Conservation (phyloP, 2,113 vertebrate species). For the Todiramphus chloris region DNA sequence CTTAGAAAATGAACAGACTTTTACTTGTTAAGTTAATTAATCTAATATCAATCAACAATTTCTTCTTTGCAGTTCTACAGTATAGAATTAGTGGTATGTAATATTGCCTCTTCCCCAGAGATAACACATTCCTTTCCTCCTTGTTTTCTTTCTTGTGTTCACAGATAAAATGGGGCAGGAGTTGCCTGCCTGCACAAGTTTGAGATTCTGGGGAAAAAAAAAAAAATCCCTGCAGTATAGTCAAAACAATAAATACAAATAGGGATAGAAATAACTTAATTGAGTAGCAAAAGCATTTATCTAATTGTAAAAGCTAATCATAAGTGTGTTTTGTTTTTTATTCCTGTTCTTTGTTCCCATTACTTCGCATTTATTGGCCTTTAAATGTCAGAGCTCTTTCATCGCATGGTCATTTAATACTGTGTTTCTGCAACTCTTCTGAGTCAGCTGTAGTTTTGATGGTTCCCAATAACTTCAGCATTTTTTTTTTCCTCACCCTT, state of each 20-base stretch:
- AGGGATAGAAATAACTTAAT: neutral
- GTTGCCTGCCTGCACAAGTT: neutral
- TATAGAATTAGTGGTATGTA: neutral
- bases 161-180: neutral
- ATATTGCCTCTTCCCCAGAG: neutral
- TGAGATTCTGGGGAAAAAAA: neutral
- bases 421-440: neutral
- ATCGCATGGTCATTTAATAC: neutral
- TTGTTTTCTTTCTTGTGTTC: neutral
- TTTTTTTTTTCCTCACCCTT: neutral
- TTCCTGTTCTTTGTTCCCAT: neutral
- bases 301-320: neutral
- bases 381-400: neutral
- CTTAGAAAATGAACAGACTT: neutral
- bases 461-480: neutral
- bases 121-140: neutral
- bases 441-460: neutral
- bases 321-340: neutral
- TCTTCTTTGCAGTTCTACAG: neutral
- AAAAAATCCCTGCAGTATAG: neutral
- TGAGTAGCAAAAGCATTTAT: neutral
- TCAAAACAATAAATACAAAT: neutral
- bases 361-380: neutral
- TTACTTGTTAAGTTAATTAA: neutral
- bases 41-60: neutral